phyloP scores from a whole-genome alignment of 2,888 invertebrate genomes.

The Chymomyza procnemis region DNA sequence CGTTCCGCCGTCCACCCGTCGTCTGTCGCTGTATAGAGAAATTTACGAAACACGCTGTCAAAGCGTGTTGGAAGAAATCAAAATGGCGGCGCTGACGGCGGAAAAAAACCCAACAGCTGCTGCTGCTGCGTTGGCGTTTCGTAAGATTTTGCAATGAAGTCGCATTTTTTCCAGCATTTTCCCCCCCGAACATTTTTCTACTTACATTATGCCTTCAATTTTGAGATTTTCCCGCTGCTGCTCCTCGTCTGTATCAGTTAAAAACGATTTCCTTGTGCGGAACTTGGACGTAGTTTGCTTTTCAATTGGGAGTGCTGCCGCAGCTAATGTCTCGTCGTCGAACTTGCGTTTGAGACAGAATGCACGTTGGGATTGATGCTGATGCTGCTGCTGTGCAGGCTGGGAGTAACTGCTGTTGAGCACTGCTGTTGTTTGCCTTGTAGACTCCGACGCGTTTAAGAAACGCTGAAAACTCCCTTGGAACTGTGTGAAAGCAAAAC shows the following conservation, averaged over 20 bases:
- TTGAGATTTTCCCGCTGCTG: slow-evolving; percentile 66
- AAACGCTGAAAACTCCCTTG: slow-evolving; percentile 46
- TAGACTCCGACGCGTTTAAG: slow-evolving; percentile 35
- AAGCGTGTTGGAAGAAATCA: slow-evolving; percentile 42
- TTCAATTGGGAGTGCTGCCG: slow-evolving; percentile 42
- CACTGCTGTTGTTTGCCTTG: slow-evolving; percentile 6
- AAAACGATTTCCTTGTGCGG: slow-evolving; percentile 54
- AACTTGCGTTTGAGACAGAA: slow-evolving; percentile 48
- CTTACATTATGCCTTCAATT: slow-evolving; percentile 75
- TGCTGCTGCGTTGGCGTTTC: slow-evolving; percentile 15
- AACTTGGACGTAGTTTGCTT: slow-evolving; percentile 48
- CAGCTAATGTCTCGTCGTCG: slow-evolving; percentile 41
- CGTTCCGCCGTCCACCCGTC: too few species aligned
- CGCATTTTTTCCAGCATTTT: background rate
- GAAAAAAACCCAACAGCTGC: slow-evolving; percentile 48
- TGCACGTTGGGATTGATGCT: slow-evolving; percentile 46
- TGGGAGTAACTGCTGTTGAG: slow-evolving; percentile 26
- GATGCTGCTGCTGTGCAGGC: background rate
- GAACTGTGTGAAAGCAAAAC: slow-evolving; percentile 68
- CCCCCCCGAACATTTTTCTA: too few species aligned
- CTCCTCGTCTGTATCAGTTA: slow-evolving; percentile 62
- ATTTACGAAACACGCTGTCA: slow-evolving; percentile 7
- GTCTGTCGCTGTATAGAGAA: slow-evolving; percentile 7
- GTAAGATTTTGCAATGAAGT: slow-evolving; percentile 6
- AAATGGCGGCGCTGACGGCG: slow-evolving; percentile 58